A percentile compares a stretch with the other conserved stretches of the same genome.
Conservation (phyloP, 92 coral and sea anemone species). For the Porites divaricata region DNA sequence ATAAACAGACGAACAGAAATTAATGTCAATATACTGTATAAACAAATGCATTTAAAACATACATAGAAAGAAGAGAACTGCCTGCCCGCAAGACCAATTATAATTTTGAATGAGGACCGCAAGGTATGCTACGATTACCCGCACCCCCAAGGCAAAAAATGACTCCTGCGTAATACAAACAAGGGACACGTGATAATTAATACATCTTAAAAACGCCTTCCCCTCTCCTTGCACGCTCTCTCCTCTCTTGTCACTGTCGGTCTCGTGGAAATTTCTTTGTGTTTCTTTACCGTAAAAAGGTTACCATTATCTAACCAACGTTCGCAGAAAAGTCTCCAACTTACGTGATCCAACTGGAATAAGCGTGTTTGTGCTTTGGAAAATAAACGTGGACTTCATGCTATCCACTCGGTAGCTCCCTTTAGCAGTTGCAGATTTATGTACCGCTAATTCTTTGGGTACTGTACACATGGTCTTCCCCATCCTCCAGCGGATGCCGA, state of each 20-base stretch:
- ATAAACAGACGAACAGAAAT: not conserved
- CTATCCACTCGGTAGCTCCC: slow-evolving; percentile 18
- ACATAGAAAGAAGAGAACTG: not conserved
- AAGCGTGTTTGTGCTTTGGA: slow-evolving; percentile 28
- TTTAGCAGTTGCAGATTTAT: too few species aligned
- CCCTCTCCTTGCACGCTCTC: slow-evolving; percentile 30
- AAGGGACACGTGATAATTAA: not conserved
- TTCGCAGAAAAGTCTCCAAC: not conserved
- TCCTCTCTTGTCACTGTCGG: slow-evolving; percentile 7
- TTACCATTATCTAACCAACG: not conserved
- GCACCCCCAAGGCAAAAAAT: too few species aligned
- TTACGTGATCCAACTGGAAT: slow-evolving; percentile 45
- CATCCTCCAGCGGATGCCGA: too few species aligned
- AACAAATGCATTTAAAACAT: not conserved
- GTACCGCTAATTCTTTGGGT: too few species aligned
- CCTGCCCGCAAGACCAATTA: slow-evolving; percentile 3
- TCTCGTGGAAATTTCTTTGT: slow-evolving; percentile 23
- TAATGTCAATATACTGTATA: not conserved
- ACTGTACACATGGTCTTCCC: too few species aligned
- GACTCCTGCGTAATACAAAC: too few species aligned
- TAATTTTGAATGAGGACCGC: too few species aligned
- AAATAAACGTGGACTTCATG: slow-evolving; percentile 31
- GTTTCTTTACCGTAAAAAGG: not conserved
- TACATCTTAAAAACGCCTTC: slow-evolving; percentile 23
- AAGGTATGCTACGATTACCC: too few species aligned